Percentiles rank a stretch among this genome's conserved stretches.
Evolutionary conservation across 30 jellyfish, hydroid and myxozoan genomes (phyloP).

Genomic region (Nemopilema nomurai): DNA sequence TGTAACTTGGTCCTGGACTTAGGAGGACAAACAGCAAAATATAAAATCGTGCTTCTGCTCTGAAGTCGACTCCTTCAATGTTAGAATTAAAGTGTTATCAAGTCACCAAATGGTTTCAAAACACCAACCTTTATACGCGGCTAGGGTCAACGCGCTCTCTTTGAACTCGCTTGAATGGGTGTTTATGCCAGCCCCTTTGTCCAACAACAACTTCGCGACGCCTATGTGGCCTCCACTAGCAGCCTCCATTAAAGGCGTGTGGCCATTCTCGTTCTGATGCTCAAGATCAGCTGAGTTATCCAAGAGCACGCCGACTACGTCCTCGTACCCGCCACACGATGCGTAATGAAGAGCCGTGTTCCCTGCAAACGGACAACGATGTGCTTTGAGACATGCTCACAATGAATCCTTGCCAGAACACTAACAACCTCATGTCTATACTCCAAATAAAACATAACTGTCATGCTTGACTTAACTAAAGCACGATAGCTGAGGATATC

Average conservation of each 20-base stretch:
- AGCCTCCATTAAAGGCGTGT: slow-evolving; percentile 98
- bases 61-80: too few species aligned
- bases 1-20: too few species aligned
- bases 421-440: too few species aligned
- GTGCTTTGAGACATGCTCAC: not conserved
- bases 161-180: slow-evolving; percentile 97
- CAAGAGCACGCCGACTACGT: slow-evolving; percentile 80
- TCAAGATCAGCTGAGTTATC: slow-evolving; percentile 91
- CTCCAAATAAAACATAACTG: too few species aligned
- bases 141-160: slow-evolving; percentile 96
- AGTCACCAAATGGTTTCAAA: too few species aligned
- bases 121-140: slow-evolving; percentile 98
- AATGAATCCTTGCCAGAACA: too few species aligned
- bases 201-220: slow-evolving; percentile 90
- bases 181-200: slow-evolving; percentile 96
- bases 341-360: slow-evolving; percentile 98
- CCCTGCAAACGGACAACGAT: slow-evolving; percentile 7
- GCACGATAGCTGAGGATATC: not conserved
- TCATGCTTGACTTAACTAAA: too few species aligned
- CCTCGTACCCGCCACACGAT: slow-evolving; percentile 97
- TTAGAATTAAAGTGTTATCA: too few species aligned
- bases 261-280: slow-evolving; percentile 98
- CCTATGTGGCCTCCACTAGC: slow-evolving; percentile 97
- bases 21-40: too few species aligned
- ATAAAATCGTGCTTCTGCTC: too few species aligned